Conservation (phyloP, 1,140 invertebrate species). For the Pinna nobilis region DNA sequence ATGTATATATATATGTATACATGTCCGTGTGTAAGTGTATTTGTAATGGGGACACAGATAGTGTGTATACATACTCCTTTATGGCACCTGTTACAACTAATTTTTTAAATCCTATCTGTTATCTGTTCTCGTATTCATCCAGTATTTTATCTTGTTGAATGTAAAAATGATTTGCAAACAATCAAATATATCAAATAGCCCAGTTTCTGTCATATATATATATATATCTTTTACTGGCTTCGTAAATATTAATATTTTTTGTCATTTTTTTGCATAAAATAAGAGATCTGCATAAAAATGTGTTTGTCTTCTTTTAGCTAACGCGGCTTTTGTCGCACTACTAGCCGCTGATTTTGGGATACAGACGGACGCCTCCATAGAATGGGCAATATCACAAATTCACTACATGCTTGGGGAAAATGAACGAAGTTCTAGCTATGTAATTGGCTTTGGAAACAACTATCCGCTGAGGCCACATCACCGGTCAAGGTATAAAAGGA, state of each 20-base stretch:
- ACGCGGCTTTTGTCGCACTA: conserved; percentile 31
- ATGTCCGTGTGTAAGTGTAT: no score
- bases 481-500: conserved; percentile 37
- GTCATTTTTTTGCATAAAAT: background rate
- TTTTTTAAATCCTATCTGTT: no score
- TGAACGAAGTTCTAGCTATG: conserved; percentile 19
- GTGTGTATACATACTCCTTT: no score
- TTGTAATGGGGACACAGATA: no score
- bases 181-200: background rate
- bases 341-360: conserved; percentile 28
- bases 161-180: no score
- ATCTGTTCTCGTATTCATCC: no score
- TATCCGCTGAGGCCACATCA: conserved; percentile 39
- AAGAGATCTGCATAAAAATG: background rate
- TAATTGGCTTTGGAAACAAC: conserved; percentile 35
- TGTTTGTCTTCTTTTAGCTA: conserved; percentile 21
- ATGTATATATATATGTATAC: background rate
- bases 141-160: no score
- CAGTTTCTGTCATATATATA: background rate
- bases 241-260: no score
- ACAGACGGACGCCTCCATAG: conserved; percentile 3
- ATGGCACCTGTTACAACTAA: no score
- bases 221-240: background rate
- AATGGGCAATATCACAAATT: conserved; percentile 38
- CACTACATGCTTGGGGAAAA: conserved; percentile 43